These are phyloP conservation scores for Melitaea athalia DNA, from an alignment of 2,888 invertebrate species.

Conservation along the genomic window DNA sequence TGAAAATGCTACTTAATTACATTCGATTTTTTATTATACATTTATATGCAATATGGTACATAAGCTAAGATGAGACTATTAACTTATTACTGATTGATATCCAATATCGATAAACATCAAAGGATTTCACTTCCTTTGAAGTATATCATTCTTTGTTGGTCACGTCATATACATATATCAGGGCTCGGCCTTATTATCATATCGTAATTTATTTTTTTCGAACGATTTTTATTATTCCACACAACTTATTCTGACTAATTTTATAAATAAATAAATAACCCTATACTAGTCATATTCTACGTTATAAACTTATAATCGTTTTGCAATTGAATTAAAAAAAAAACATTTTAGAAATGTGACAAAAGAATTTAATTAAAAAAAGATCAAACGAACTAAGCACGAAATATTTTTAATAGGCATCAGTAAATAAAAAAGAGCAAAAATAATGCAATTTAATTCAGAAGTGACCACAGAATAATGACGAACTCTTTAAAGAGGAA, in stretches of 20 bases:
- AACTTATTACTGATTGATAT: background rate
- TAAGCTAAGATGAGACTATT: background rate
- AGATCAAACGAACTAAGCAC: background rate
- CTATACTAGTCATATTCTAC: no score
- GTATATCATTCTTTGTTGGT: background rate
- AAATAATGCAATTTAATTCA: slow-evolving; percentile 25
- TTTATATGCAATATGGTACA: no score
- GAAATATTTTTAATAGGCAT: background rate
- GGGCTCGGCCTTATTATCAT: no score
- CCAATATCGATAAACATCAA: no score
- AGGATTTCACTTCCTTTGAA: no score
- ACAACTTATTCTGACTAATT: no score
- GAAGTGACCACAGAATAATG: slow-evolving; percentile 30
- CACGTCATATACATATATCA: slow-evolving; percentile 1
- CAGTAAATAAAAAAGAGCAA: slow-evolving; percentile 13
- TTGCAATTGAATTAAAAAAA: no score
- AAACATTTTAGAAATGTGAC: no score
- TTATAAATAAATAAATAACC: no score
- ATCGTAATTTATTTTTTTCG: no score
- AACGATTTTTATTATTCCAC: background rate
- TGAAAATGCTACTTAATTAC: background rate
- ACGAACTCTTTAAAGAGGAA: slow-evolving; percentile 44
- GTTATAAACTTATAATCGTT: no score
- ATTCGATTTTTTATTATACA: no score
- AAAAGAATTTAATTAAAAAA: background rate